These are phyloP conservation scores for Montipora sp. DNA, from an alignment of 64 coral and sea anemone genomes.

Conservation along the genomic window DNA sequence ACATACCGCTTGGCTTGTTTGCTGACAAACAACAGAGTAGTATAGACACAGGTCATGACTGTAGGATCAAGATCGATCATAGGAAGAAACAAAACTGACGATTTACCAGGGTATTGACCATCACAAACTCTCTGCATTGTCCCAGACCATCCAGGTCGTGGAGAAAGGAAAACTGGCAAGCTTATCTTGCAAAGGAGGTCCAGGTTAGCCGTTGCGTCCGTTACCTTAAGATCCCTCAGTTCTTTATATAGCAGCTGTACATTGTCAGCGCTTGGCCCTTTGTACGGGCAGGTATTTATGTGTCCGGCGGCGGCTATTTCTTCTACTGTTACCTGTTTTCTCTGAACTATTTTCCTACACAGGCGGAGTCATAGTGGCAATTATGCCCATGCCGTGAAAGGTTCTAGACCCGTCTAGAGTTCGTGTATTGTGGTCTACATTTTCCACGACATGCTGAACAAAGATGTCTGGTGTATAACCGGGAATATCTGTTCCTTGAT, in stretches of 20 bases:
- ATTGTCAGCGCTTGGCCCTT: not conserved
- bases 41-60: slow-evolving; percentile 23
- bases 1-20: slow-evolving; percentile 25
- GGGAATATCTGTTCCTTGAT: not conserved
- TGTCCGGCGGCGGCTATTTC: slow-evolving; percentile 1
- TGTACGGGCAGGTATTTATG: not conserved
- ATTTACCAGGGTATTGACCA: slow-evolving; percentile 23
- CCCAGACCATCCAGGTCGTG: slow-evolving; percentile 53
- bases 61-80: slow-evolving; percentile 52
- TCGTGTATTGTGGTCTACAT: slow-evolving; percentile 26
- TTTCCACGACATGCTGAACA: not conserved
- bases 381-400: slow-evolving; percentile 18
- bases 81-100: slow-evolving; percentile 53
- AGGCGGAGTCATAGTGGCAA: not conserved
- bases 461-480: not conserved
- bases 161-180: slow-evolving; percentile 23
- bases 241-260: slow-evolving; percentile 36
- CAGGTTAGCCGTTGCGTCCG: slow-evolving; percentile 4
- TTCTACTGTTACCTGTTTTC: not conserved
- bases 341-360: not conserved
- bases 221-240: slow-evolving; percentile 9
- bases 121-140: slow-evolving; percentile 45
- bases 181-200: slow-evolving; percentile 19
- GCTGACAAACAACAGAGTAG: slow-evolving; percentile 37
- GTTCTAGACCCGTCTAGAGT: not conserved